Percentiles rank a stretch among this genome's conserved stretches.
Conservation (phyloP, 2,797 vertebrate genomes). For the Rhinoraja longicauda region DNA sequence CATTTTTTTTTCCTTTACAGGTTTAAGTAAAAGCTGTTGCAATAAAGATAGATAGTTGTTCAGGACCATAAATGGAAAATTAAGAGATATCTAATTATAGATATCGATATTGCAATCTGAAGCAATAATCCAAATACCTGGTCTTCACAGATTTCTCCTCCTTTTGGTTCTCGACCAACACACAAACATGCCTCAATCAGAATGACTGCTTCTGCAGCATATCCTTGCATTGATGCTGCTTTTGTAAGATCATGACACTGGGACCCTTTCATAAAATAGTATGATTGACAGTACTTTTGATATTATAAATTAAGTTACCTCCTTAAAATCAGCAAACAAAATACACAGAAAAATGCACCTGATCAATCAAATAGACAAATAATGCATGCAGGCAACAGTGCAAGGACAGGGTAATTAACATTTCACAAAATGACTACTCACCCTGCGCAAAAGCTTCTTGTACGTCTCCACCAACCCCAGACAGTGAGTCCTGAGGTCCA, state of each 20-base stretch:
- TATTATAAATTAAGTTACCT: background rate
- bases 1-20: too few relatives aligned
- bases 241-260: background rate
- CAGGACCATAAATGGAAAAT: background rate
- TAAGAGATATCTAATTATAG: background rate
- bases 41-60: background rate
- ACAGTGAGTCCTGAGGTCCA: conserved; percentile 74
- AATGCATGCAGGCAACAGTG: background rate
- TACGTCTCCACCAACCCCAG: conserved; percentile 75
- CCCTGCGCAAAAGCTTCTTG: conserved; percentile 87
- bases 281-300: background rate
- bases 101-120: background rate
- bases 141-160: background rate
- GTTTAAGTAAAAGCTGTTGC: background rate
- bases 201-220: background rate
- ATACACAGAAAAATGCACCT: background rate
- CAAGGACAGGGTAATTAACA: background rate
- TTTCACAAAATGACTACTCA: conserved; percentile 49
- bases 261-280: background rate
- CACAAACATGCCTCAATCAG: background rate
- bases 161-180: background rate
- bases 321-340: background rate
- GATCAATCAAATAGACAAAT: background rate
- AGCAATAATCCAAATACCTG: background rate
- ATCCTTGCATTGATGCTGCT: background rate